A percentile compares a stretch with the other conserved stretches of the same genome.
These are phyloP conservation scores for Rhodeus uyekii DNA, from an alignment of 2,797 vertebrate species.

Conservation along the genomic window DNA sequence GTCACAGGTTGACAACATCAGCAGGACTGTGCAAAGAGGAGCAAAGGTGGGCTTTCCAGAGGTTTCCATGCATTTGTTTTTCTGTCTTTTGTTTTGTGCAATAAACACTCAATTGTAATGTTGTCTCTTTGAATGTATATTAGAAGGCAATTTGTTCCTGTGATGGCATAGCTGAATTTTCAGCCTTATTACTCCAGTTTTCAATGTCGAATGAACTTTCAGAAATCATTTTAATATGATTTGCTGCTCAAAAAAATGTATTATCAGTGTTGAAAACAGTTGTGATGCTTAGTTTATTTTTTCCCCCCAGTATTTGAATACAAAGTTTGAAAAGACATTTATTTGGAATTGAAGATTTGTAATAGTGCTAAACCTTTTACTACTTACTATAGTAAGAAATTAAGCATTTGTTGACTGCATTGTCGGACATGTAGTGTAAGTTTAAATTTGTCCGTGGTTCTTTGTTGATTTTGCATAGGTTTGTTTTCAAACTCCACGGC, in stretches of 20 bases:
- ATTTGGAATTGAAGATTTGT: neutral
- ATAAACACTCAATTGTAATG: neutral
- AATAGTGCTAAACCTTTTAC: neutral
- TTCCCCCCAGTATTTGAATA: too few species aligned
- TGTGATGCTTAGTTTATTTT: too few species aligned
- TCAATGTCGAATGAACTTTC: neutral
- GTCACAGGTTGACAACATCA: conserved; percentile 90
- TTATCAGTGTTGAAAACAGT: neutral
- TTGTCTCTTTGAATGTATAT: neutral
- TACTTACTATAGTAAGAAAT: neutral
- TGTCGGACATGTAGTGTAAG: neutral
- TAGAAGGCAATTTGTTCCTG: neutral
- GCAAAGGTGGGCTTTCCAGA: conserved; percentile 78
- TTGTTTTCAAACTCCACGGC: conserved; percentile 92
- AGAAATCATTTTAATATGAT: neutral
- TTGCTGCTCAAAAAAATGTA: neutral
- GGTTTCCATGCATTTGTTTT: neutral
- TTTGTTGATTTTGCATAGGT: conserved; percentile 74
- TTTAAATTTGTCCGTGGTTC: neutral
- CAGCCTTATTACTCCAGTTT: neutral
- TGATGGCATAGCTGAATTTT: neutral
- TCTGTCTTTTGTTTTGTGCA: neutral
- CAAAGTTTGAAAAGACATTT: neutral
- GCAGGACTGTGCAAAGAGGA: conserved; percentile 73
- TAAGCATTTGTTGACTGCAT: neutral